A percentile compares a stretch with the other conserved stretches of the same genome.
Evolutionary conservation across 2,797 vertebrate genomes (phyloP).

Genomic region (Pangasius sanitwongsei): DNA sequence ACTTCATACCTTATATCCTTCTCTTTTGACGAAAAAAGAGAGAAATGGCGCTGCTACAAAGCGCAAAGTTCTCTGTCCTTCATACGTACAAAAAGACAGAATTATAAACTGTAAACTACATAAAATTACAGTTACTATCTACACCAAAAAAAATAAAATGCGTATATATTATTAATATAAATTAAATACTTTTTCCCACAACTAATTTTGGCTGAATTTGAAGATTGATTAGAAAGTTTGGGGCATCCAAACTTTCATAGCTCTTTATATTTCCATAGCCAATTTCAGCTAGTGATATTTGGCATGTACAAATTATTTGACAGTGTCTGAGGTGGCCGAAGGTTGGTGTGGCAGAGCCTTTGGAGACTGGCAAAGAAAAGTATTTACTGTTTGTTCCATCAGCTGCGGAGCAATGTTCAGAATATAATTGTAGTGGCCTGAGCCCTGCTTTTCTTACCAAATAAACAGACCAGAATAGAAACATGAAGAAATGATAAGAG

Average conservation of each 20-base stretch:
- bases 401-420: neutral
- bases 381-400: neutral
- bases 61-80: neutral
- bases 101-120: too few relatives aligned
- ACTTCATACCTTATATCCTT: neutral
- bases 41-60: neutral
- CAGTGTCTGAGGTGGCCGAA: neutral
- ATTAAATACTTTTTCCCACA: neutral
- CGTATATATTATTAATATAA: neutral
- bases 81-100: neutral
- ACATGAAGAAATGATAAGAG: conserved; percentile 4
- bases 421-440: neutral
- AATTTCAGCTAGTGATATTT: neutral
- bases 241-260: neutral
- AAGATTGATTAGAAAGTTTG: neutral
- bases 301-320: neutral
- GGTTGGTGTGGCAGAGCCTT: neutral
- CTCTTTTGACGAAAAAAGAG: neutral
- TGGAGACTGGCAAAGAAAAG: neutral
- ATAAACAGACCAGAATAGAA: conserved; percentile 4
- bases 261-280: neutral
- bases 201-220: neutral
- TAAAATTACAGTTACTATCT: too few relatives aligned
- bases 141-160: neutral
- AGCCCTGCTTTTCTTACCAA: neutral